Base-by-base conservation (phyloP, 2,797 vertebrate genomes). In the Amazona finschi region DNA sequence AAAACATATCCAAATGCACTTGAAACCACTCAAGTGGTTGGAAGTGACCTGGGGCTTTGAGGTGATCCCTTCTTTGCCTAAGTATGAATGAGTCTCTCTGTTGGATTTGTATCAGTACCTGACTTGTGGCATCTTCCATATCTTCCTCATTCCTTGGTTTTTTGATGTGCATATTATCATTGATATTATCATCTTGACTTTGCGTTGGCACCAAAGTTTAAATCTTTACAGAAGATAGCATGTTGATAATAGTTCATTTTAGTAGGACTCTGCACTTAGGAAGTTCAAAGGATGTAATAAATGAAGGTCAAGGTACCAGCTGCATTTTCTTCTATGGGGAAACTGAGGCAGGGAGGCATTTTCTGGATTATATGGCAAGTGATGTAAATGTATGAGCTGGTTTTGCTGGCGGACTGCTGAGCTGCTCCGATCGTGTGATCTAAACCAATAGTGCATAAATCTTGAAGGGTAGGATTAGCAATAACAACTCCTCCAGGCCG, bases 401-500 rank as follows among this genome's bases (percentile, higher is more conserved):
- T 93, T 91, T 65, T 73, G 50, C 41, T 90, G 90, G 80, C 58
- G 71, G 8, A 22, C 41, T 57, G 11, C 65, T 15, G 69, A 53
- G 69, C 77, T 36, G 65, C 25, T 33, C 46, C 17, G 30, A 22
- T 14, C 39, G 38, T 31, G 31, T 15, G 66, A 33, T 90, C 76
- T n/a, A 69, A 85, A 25, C 43, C 70, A 24, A 44, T 7, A 24
- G 55, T 8, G 27, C 70, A 70, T 78, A 53, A 86, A 94, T 94
- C 70, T 94, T 46, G 18, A 39, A 43, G 53, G 58, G 12, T 3
- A 28, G 66, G 70, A 49, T 72, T 5, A 91, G 78, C 67, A 84
- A 77, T 52, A 90, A 84, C 86, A 85, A 81, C 94, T 92, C 92
- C 88, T 87, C 57, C 89, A 62, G 72, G 50, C 43, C 49, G 79